These are phyloP conservation scores for Dugesia japonica DNA, from an alignment of 2,888 invertebrate species.

Conservation along the genomic window DNA sequence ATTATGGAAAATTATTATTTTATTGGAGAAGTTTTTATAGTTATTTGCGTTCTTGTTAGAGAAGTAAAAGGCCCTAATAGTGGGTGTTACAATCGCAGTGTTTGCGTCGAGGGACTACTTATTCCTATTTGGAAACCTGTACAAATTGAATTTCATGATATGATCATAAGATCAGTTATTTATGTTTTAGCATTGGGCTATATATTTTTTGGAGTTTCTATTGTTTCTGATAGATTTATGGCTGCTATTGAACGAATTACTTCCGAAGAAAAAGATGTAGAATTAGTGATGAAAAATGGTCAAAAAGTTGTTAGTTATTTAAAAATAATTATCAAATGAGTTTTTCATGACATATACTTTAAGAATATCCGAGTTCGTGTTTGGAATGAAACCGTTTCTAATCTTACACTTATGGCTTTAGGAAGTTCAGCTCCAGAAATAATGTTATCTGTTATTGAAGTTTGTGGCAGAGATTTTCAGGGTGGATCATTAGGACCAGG, in stretches of 20 bases:
- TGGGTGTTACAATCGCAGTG: no score
- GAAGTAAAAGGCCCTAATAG: no score
- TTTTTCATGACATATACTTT: no score
- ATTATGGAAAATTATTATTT: no score
- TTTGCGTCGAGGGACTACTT: background rate
- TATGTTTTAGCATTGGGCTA: background rate
- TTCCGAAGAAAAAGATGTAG: slow-evolving; percentile 50
- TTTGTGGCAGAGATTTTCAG: slow-evolving; percentile 46
- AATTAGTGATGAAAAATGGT: slow-evolving; percentile 70
- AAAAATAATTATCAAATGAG: no score
- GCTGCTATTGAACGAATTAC: background rate
- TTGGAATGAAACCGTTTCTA: slow-evolving; percentile 54
- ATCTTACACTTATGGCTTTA: slow-evolving; percentile 53
- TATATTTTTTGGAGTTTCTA: background rate
- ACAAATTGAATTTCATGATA: background rate
- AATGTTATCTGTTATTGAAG: slow-evolving; percentile 51
- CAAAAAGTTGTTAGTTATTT: slow-evolving; percentile 55
- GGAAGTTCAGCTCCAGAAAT: slow-evolving; percentile 54
- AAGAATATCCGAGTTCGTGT: slow-evolving; percentile 64
- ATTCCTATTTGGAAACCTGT: background rate
- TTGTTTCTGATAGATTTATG: background rate
- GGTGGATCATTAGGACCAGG: slow-evolving; percentile 52
- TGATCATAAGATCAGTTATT: background rate
- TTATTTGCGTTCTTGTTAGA: no score
- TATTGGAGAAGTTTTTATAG: no score